These are phyloP conservation scores for Geopemphigus sp. DNA, from an alignment of 1,140 invertebrate species.

Conservation along the genomic window DNA sequence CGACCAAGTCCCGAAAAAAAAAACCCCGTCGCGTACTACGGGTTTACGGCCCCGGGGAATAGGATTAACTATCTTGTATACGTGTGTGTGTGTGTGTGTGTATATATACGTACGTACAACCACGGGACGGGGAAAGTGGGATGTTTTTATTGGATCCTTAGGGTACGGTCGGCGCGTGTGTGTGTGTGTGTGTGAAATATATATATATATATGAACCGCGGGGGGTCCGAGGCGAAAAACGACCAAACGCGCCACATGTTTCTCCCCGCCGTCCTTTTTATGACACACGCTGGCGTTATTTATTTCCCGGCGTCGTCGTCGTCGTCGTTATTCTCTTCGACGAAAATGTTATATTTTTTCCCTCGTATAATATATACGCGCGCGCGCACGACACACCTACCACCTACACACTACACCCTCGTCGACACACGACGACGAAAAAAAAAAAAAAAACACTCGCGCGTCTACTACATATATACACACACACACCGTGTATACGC, in stretches of 20 bases:
- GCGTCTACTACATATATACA: not conserved
- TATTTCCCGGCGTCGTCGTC: conserved; percentile 20
- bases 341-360: conserved; percentile 41
- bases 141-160: conserved; percentile 46
- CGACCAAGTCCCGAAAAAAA: no score
- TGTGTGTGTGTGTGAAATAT: not conserved
- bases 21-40: no score
- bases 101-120: no score
- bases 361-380: not conserved
- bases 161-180: not conserved
- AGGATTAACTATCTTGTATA: conserved; percentile 36
- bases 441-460: no score
- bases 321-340: conserved; percentile 51
- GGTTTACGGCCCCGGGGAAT: conserved; percentile 36
- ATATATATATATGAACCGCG: not conserved
- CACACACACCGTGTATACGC: not conserved
- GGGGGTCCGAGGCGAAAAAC: conserved; percentile 37
- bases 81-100: no score
- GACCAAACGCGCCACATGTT: conserved; percentile 42
- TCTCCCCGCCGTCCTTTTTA: conserved; percentile 41
- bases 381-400: no score
- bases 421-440: conserved; percentile 5
- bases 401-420: no score
- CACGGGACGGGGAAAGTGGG: no score
- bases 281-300: conserved; percentile 50